Evolutionary conservation across 1,140 invertebrate species (phyloP), one percentile per base, ranked within the genome.

Genomic region (Hypsibius dujardini): DNA sequence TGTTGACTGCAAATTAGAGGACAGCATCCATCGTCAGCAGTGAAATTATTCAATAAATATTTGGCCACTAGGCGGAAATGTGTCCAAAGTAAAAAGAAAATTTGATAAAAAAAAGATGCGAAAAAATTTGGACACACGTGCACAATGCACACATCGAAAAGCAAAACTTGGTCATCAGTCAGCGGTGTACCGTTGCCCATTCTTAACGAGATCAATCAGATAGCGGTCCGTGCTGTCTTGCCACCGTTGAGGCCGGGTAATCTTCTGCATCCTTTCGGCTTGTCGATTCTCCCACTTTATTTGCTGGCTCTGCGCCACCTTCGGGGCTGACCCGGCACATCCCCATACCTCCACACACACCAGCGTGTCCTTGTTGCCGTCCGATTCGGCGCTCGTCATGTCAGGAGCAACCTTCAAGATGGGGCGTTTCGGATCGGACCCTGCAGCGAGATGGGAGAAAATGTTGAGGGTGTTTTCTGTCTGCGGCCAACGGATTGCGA

Each of bases 201-300:
- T 67, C 42, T 67, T 67, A 3, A 67, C 62, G 12, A 67, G 42
- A 45, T 67, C 62, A 12, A 67, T 7, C 62, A 67, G 42, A 42
- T 15, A 67, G 3, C 42, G 42, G 12, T 67, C 62, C 42, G 62
- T 67, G 42, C 62, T 67, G 62, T 67, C 12, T 67, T 67, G 62
- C 12, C 62, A 15, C 12, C 42, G 12, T 3, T 42, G 12, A 15
- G 62, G 62, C 12, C 62, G 62, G 12, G 62, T 67, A 67, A 67
- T 67, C 42, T 67, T 67, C 62, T 67, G 62, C 62, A 67, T 12
- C 42, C 45, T 67, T 45, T 67, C 62, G 12, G 62, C 62, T 67
- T 12, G 12, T 67, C 42, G 12, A 45, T 67, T 67, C 42, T 67
- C 62, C 62, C 62, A 67, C 12, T 45, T 12, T 7, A 67, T 67